Conservation (phyloP, 2,113 vertebrate genomes). For the Eurystomus gularis region DNA sequence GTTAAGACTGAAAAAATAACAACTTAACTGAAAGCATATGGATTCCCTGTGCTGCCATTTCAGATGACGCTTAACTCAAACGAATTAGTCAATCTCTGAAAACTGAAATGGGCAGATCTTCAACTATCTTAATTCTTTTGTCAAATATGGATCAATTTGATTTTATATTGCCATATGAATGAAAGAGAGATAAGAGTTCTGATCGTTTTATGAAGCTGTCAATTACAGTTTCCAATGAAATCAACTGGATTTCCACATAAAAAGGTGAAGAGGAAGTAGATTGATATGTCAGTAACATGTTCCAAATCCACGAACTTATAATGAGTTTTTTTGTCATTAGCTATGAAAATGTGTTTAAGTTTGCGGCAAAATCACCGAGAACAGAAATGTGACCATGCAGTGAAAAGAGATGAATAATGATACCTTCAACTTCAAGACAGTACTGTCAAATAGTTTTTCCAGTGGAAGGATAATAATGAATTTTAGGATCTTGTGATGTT, state of each 20-base stretch:
- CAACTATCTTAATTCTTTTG: not conserved
- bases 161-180: not conserved
- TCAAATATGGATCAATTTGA: not conserved
- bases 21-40: not conserved
- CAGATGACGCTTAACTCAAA: not conserved
- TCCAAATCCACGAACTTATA: not conserved
- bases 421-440: not conserved
- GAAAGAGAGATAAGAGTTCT: not conserved
- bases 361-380: not conserved
- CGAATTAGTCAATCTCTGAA: not conserved
- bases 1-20: not conserved
- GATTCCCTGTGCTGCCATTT: not conserved
- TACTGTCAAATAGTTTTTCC: not conserved
- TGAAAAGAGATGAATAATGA: not conserved
- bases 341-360: not conserved
- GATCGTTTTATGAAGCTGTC: not conserved
- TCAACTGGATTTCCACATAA: not conserved
- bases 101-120: not conserved
- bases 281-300: not conserved
- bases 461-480: not conserved
- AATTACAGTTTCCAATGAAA: not conserved
- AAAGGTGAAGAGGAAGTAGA: not conserved
- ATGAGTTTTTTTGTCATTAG: not conserved
- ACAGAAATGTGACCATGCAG: not conserved
- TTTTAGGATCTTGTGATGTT: not conserved